Evolutionary conservation across 1,140 invertebrate species (phyloP).

Genomic region (Tribolium castaneum): DNA sequence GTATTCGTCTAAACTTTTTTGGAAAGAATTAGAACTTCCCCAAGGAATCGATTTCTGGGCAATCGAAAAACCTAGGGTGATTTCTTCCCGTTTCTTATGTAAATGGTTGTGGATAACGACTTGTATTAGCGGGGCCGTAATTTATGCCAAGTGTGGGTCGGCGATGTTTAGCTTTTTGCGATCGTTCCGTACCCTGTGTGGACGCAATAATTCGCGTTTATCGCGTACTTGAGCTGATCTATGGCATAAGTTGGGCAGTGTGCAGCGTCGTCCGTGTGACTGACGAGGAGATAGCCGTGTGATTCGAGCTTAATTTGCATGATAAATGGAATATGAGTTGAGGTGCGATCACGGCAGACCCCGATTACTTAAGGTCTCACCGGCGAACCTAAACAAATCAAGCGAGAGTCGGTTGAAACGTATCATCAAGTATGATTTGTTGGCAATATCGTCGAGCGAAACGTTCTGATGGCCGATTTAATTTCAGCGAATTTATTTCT

Average conservation of each 20-base stretch:
- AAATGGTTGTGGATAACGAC: too few relatives aligned
- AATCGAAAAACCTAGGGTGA: too few relatives aligned
- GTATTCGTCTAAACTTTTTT: too few relatives aligned
- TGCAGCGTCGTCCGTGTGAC: conserved; percentile 30
- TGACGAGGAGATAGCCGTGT: conserved; percentile 29
- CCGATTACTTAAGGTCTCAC: conserved; percentile 36
- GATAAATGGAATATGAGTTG: conserved; percentile 41
- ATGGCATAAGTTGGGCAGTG: conserved; percentile 20
- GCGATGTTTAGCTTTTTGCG: too few relatives aligned
- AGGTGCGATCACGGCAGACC: conserved; percentile 35
- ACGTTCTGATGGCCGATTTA: conserved; percentile 14
- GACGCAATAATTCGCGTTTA: not conserved
- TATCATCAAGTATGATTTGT: conserved; percentile 31
- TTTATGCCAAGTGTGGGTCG: too few relatives aligned
- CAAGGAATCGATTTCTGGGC: too few relatives aligned
- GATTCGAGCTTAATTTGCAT: conserved; percentile 44
- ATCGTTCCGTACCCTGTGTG: too few relatives aligned
- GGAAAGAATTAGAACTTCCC: too few relatives aligned
- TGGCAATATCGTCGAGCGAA: conserved; percentile 6
- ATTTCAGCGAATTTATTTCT: conserved; percentile 16
- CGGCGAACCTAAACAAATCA: conserved; percentile 27
- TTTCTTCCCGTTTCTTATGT: too few relatives aligned
- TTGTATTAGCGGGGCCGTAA: too few relatives aligned
- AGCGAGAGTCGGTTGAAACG: not conserved
- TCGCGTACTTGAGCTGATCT: not conserved